A percentile compares a stretch with the other conserved stretches of the same genome.
Conservation (phyloP, 2,888 invertebrate genomes). For the Latheticus oryzae region DNA sequence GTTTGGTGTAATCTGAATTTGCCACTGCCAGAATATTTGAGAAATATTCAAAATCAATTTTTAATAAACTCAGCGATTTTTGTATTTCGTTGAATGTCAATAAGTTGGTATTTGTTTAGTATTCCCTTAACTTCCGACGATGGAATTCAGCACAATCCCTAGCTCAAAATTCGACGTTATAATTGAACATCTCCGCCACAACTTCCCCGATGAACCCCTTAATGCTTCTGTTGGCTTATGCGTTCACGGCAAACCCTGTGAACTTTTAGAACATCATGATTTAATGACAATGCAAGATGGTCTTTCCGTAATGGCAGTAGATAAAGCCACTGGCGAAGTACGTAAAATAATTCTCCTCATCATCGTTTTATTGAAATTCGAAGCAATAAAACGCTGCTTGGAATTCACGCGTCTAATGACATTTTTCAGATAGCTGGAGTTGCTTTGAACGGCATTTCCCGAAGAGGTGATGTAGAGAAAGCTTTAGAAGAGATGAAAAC, state of each 20-base stretch:
- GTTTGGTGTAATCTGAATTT: too few relatives aligned
- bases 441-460: slow-evolving; percentile 80
- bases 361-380: slow-evolving; percentile 30
- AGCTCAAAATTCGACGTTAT: slow-evolving; percentile 71
- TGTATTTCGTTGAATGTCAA: too few relatives aligned
- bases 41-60: too few relatives aligned
- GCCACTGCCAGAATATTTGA: too few relatives aligned
- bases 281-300: slow-evolving; percentile 79
- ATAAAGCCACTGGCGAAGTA: slow-evolving; percentile 73
- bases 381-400: slow-evolving; percentile 23
- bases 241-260: slow-evolving; percentile 76
- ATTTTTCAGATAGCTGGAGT: slow-evolving; percentile 80
- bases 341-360: slow-evolving; percentile 41
- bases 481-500: slow-evolving; percentile 76
- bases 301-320: slow-evolving; percentile 76
- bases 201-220: slow-evolving; percentile 86
- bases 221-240: slow-evolving; percentile 83
- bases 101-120: too few relatives aligned
- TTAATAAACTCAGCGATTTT: too few relatives aligned
- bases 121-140: too few relatives aligned
- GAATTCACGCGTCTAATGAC: slow-evolving; percentile 43
- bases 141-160: slow-evolving; percentile 67
- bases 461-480: slow-evolving; percentile 77
- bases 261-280: slow-evolving; percentile 79
- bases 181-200: slow-evolving; percentile 77